Conservation (phyloP, 1,140 invertebrate genomes). For the Tribolium castaneum region DNA sequence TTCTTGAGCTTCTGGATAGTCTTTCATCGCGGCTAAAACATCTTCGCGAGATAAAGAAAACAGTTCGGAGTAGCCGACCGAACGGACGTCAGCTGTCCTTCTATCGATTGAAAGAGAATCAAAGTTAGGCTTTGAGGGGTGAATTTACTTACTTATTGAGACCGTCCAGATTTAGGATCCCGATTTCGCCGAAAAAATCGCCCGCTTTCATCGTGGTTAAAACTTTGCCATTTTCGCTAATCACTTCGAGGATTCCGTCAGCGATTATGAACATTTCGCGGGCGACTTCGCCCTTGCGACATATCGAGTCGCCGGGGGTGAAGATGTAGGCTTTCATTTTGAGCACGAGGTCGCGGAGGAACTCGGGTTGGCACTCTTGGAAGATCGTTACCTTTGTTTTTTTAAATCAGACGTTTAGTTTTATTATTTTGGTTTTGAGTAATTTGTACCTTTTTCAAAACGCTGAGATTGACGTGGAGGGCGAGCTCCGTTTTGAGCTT, state of each 20-base stretch:
- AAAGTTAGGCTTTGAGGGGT: not conserved
- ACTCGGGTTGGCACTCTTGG: conserved; percentile 97
- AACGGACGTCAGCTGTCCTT: conserved; percentile 94
- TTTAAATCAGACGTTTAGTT: too few relatives aligned
- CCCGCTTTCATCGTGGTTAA: conserved; percentile 97
- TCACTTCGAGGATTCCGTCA: conserved; percentile 95
- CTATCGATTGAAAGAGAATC: conserved; percentile 66
- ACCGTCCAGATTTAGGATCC: conserved; percentile 94
- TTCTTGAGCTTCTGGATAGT: conserved; percentile 96
- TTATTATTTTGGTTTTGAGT: too few relatives aligned
- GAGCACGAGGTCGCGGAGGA: conserved; percentile 94
- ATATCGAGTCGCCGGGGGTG: conserved; percentile 96
- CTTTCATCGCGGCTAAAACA: conserved; percentile 93
- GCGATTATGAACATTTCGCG: conserved; percentile 99
- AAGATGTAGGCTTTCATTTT: conserved; percentile 99
- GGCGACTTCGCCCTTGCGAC: conserved; percentile 85
- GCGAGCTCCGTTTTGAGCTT: conserved; percentile 97
- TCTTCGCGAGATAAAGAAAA: conserved; percentile 96
- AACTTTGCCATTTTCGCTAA: conserved; percentile 92
- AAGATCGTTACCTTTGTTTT: conserved; percentile 78
- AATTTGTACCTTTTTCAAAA: conserved; percentile 80
- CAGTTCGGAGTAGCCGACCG: conserved; percentile 95
- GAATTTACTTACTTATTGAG: conserved; percentile 86
- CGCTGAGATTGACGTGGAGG: conserved; percentile 94
- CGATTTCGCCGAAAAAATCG: conserved; percentile 98